These are phyloP conservation scores for Helicorthomorpha holstii DNA, from an alignment of 1,140 invertebrate species.

Conservation along the genomic window DNA sequence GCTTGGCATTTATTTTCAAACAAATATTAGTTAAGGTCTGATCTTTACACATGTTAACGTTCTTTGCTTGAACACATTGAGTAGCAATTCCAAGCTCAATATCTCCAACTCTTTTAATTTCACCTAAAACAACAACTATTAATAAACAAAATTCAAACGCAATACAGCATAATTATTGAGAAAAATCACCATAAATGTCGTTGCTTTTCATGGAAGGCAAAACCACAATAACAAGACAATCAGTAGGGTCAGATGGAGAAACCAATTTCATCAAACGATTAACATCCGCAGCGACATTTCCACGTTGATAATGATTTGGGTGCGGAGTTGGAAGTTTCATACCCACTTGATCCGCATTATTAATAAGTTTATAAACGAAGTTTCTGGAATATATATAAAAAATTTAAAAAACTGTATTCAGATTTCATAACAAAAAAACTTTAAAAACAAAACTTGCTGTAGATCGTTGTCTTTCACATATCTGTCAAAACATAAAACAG, in stretches of 20 bases:
- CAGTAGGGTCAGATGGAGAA: not conserved
- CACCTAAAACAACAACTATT: conserved; percentile 18
- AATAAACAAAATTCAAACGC: not conserved
- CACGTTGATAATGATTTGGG: not conserved
- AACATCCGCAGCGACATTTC: not conserved
- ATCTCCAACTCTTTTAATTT: conserved; percentile 57
- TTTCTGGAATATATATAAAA: not conserved
- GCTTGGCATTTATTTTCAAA: conserved; percentile 67
- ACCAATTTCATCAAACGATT: not conserved
- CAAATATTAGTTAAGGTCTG: conserved; percentile 51
- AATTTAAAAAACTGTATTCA: not conserved
- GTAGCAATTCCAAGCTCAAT: conserved; percentile 53
- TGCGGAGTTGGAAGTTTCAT: not conserved
- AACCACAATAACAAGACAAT: not conserved
- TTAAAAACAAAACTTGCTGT: not conserved
- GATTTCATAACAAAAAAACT: not conserved
- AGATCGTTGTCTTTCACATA: not conserved
- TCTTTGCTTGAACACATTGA: conserved; percentile 50
- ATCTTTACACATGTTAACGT: conserved; percentile 30
- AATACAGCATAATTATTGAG: not conserved
- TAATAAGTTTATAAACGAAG: not conserved
- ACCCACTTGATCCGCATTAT: not conserved
- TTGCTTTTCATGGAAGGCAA: not conserved
- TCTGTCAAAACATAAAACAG: not conserved
- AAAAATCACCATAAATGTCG: not conserved